These are phyloP conservation scores for Anarrhichthys ocellatus DNA, from an alignment of 2,113 vertebrate species.

Conservation along the genomic window DNA sequence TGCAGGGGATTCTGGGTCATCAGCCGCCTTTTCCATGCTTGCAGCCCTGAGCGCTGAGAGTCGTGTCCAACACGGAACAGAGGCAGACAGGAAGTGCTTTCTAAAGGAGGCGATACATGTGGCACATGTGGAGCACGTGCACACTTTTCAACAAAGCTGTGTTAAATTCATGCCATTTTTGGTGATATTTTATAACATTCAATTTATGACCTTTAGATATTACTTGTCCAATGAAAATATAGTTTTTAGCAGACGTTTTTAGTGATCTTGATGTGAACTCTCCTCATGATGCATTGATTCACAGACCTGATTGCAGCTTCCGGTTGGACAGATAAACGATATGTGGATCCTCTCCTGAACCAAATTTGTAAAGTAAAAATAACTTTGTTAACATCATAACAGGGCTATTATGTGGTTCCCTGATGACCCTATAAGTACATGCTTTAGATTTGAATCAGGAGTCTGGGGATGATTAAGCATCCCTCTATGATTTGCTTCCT, in stretches of 20 bases:
- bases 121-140: not conserved
- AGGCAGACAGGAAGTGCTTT: conserved; percentile 18
- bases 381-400: not conserved
- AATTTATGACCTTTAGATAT: not conserved
- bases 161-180: not conserved
- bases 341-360: not conserved
- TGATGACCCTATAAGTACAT: not conserved
- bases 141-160: not conserved
- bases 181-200: not conserved
- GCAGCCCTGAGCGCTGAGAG: not conserved
- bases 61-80: not conserved
- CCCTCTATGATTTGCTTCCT: conserved; percentile 8
- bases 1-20: conserved; percentile 18
- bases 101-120: not conserved
- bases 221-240: not conserved
- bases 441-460: conserved; percentile 1
- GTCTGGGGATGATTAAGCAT: not conserved
- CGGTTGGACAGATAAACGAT: not conserved
- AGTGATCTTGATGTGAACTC: not conserved
- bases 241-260: not conserved
- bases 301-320: not conserved
- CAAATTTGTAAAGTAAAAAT: not conserved
- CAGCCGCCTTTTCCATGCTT: not conserved
- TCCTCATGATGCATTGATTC: not conserved
- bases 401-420: conserved; percentile 13